These are phyloP conservation scores for Taenioides sp. DNA, from an alignment of 2,797 vertebrate genomes.

Conservation along the genomic window DNA sequence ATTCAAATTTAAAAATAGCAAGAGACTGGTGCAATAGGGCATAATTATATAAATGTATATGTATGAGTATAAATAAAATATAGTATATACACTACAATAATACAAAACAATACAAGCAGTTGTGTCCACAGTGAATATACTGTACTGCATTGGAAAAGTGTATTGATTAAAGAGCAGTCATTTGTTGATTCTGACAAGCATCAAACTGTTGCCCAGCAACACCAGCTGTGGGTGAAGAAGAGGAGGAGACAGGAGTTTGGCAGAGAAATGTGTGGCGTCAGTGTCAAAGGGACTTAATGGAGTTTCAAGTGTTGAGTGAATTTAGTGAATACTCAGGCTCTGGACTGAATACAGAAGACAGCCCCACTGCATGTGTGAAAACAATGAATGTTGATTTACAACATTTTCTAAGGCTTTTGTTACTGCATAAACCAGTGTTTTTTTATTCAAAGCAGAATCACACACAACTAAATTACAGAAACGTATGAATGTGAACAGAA, in stretches of 20 bases:
- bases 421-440: not conserved
- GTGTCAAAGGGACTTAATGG: slow-evolving; percentile 9
- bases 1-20: too few relatives aligned
- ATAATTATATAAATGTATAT: too few relatives aligned
- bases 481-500: not conserved
- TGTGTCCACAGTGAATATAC: not conserved
- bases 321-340: not conserved
- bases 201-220: slow-evolving; percentile 26
- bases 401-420: not conserved
- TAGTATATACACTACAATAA: too few relatives aligned
- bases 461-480: not conserved
- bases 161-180: slow-evolving; percentile 1
- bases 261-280: not conserved
- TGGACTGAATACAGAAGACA: not conserved
- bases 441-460: not conserved
- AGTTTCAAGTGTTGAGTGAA: slow-evolving; percentile 10
- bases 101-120: not conserved
- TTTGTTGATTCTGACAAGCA: slow-evolving; percentile 14
- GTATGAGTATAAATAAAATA: too few relatives aligned
- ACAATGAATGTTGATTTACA: not conserved
- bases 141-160: not conserved
- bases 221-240: slow-evolving; percentile 1
- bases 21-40: too few relatives aligned
- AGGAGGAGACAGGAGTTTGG: slow-evolving; percentile 2
- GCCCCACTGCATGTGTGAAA: not conserved